A percentile compares a stretch with the other conserved stretches of the same genome.
Evolutionary conservation across 2,888 invertebrate species (phyloP).

Genomic region (Ecdyonurus torrentis): DNA sequence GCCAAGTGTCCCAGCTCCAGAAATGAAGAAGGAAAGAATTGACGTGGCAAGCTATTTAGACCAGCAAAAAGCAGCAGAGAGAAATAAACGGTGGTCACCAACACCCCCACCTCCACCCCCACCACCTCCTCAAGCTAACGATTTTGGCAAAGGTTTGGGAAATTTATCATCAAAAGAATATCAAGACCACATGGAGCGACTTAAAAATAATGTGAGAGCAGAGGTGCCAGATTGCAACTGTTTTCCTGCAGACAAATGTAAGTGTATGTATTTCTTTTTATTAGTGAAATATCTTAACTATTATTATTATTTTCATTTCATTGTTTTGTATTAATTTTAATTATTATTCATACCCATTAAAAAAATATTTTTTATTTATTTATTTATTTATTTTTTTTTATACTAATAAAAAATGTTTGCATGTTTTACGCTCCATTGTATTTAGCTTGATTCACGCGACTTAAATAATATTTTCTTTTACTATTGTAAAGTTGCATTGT

Average conservation of each 20-base stretch:
- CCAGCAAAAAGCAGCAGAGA: slow-evolving; percentile 5
- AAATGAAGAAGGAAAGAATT: slow-evolving; percentile 1
- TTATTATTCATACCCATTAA: background rate
- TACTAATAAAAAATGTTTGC: no score
- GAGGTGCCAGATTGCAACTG: slow-evolving; percentile 85
- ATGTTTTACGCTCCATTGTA: no score
- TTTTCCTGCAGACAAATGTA: slow-evolving; percentile 63
- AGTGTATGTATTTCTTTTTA: slow-evolving; percentile 17
- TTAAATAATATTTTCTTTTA: no score
- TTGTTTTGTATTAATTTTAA: background rate
- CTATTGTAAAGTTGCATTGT: no score
- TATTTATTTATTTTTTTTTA: background rate
- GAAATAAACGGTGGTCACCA: slow-evolving; percentile 9
- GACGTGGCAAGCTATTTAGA: background rate
- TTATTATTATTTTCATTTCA: background rate
- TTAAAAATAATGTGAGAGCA: slow-evolving; percentile 51
- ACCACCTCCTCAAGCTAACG: slow-evolving; percentile 12
- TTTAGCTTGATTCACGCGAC: no score
- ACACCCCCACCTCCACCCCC: background rate
- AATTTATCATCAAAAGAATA: slow-evolving; percentile 31
- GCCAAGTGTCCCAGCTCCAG: background rate
- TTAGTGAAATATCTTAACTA: background rate
- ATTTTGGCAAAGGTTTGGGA: slow-evolving; percentile 20
- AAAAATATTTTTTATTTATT: background rate
- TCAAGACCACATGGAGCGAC: slow-evolving; percentile 38